Conservation (phyloP, 1,140 invertebrate species). For the Melipona quadrifasciata region DNA sequence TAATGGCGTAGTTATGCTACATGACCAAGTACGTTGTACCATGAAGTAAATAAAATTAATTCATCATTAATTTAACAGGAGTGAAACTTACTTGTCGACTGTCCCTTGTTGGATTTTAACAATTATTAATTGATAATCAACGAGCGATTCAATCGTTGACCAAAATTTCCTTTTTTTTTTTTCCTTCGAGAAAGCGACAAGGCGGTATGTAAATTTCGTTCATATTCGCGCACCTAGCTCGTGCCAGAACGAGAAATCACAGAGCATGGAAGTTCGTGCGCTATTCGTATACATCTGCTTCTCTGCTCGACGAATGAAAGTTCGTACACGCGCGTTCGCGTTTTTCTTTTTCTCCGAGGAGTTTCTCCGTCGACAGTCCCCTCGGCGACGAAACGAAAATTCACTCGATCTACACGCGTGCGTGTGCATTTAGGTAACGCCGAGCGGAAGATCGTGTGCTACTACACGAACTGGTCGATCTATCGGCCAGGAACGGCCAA, state of each 20-base stretch:
- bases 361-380: slow-evolving; percentile 63
- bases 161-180: too few species aligned
- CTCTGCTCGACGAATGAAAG: slow-evolving; percentile 67
- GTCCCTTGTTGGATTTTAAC: too few species aligned
- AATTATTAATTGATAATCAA: too few species aligned
- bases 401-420: neutral
- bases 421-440: slow-evolving; percentile 75
- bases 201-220: too few species aligned
- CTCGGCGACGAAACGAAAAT: neutral
- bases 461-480: slow-evolving; percentile 97
- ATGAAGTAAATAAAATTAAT: too few species aligned
- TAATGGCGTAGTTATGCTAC: too few species aligned
- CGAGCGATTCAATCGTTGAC: too few species aligned
- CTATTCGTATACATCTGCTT: slow-evolving; percentile 10
- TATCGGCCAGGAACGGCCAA: slow-evolving; percentile 93
- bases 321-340: slow-evolving; percentile 69
- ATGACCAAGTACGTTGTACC: too few species aligned
- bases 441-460: slow-evolving; percentile 91
- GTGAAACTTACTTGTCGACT: too few species aligned
- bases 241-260: neutral
- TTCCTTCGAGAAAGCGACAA: too few species aligned
- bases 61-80: too few species aligned
- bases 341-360: slow-evolving; percentile 70
- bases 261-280: neutral
- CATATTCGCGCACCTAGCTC: too few species aligned